Percentiles rank a stretch among this genome's conserved stretches.
Conservation (phyloP, 2,797 vertebrate genomes). For the Clarias pachynema region DNA sequence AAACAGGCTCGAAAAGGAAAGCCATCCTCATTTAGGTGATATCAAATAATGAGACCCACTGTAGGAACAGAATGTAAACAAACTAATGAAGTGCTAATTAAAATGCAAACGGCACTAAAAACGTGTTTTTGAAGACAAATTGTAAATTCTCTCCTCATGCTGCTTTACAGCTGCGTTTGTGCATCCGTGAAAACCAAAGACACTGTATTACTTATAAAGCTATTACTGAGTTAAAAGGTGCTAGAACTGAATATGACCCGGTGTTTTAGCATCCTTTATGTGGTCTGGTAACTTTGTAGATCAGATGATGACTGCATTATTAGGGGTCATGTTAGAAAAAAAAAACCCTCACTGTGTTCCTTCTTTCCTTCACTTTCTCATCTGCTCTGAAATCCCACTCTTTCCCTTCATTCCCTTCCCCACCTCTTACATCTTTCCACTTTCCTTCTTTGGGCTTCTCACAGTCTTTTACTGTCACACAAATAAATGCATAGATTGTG, state of each 20-base stretch:
- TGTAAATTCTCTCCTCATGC: neutral
- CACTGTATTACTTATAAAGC: neutral
- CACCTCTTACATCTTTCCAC: conserved; percentile 28
- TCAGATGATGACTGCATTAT: conserved; percentile 10
- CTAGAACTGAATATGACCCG: neutral
- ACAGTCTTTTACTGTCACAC: conserved; percentile 31
- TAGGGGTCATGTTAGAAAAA: neutral
- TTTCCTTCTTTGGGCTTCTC: conserved; percentile 35
- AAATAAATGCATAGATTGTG: conserved; percentile 23
- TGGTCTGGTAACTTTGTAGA: neutral
- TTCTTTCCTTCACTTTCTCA: conserved; percentile 16
- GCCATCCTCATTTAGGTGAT: too few species aligned
- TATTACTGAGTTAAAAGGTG: neutral
- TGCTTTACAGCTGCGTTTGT: neutral
- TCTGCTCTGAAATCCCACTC: conserved; percentile 33
- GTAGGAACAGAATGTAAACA: too few species aligned
- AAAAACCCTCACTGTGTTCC: conserved; percentile 16
- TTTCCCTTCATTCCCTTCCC: conserved; percentile 28
- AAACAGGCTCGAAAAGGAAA: too few species aligned
- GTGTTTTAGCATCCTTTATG: neutral
- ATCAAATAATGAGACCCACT: too few species aligned
- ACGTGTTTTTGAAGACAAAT: neutral
- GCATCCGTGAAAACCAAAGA: neutral
- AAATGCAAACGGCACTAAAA: neutral
- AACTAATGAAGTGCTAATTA: neutral